Evolutionary conservation across 2,888 invertebrate genomes (phyloP).

Genomic region (Venustoraphidia nigricollis): DNA sequence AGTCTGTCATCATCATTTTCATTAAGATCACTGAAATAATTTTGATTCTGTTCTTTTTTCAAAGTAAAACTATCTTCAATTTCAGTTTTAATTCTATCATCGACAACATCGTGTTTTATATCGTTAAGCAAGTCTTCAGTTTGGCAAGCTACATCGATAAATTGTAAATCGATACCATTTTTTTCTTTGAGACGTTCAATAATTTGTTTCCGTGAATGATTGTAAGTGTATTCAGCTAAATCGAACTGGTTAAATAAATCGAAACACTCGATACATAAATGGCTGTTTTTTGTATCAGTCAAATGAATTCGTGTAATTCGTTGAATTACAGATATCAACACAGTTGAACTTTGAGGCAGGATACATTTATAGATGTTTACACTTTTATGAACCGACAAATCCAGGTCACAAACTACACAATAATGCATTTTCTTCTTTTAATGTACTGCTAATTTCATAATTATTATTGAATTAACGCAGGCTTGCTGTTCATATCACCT

Average conservation of each 20-base stretch:
- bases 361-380: too few relatives aligned
- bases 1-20: constrained; percentile 4
- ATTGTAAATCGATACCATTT: constrained; percentile 7
- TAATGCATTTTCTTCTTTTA: too few relatives aligned
- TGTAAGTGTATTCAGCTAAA: constrained; percentile 11
- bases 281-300: constrained; percentile 1
- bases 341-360: constrained; percentile 11
- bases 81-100: constrained; percentile 8
- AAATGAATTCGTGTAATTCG: constrained; percentile 7
- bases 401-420: too few relatives aligned
- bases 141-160: constrained; percentile 12
- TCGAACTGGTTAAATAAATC: constrained; percentile 13
- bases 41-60: background rate
- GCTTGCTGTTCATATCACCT: too few relatives aligned
- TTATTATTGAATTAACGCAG: too few relatives aligned
- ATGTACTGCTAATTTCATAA: too few relatives aligned
- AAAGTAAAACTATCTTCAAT: constrained; percentile 3
- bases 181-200: constrained; percentile 9
- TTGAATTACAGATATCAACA: constrained; percentile 12
- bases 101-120: constrained; percentile 2
- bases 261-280: constrained; percentile 13
- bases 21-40: constrained; percentile 1
- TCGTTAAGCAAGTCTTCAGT: constrained; percentile 8
- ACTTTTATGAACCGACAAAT: too few relatives aligned
- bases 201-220: constrained; percentile 10